Percentiles rank a stretch among this genome's conserved stretches.
Evolutionary conservation across 2,797 vertebrate species (phyloP).

Genomic region (Vespertilio murinus): DNA sequence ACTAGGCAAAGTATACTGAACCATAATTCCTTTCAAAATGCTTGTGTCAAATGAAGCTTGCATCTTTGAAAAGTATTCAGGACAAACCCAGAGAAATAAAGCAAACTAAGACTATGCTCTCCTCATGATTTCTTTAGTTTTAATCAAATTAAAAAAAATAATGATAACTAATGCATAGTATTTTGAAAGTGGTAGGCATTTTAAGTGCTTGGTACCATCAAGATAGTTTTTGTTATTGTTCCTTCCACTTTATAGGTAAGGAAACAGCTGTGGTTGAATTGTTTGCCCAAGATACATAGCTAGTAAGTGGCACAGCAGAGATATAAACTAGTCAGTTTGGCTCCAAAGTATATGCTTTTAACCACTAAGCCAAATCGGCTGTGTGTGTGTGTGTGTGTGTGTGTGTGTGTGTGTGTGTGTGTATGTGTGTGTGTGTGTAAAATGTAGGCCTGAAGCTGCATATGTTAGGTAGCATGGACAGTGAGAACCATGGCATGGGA

Average conservation of each 20-base stretch:
- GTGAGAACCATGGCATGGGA: background rate
- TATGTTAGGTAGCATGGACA: background rate
- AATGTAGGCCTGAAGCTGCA: background rate
- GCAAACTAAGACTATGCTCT: background rate
- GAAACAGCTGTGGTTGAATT: background rate
- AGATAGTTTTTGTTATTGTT: background rate
- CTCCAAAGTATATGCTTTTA: background rate
- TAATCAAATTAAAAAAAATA: conserved; percentile 23
- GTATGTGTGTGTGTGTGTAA: background rate
- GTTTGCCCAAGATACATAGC: background rate
- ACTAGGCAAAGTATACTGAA: background rate
- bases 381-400: background rate
- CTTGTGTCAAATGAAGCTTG: background rate
- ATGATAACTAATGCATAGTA: background rate
- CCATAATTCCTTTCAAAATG: background rate
- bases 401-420: background rate
- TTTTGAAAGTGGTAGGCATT: background rate
- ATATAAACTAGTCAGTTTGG: background rate
- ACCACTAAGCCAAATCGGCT: background rate
- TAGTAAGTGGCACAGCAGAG: background rate
- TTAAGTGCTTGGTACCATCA: background rate
- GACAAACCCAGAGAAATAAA: conserved; percentile 48
- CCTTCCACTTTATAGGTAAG: background rate
- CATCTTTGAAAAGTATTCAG: conserved; percentile 20
- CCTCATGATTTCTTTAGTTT: conserved; percentile 38